Percentiles rank a stretch among this genome's conserved stretches.
Evolutionary conservation across 2,888 invertebrate species (phyloP).

Genomic region (Alsophila aescularia): DNA sequence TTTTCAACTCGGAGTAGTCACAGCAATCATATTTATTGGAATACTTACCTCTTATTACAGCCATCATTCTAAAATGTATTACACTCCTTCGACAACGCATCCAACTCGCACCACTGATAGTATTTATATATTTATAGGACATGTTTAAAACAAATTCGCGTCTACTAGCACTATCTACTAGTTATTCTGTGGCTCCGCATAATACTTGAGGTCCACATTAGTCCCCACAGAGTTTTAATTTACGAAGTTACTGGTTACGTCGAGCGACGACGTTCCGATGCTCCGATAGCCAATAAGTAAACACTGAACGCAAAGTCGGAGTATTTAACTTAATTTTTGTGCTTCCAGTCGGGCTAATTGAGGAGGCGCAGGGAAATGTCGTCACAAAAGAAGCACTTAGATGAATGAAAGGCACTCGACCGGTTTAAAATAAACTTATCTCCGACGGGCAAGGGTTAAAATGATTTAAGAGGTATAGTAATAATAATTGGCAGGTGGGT

Average conservation of each 20-base stretch:
- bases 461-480: constrained; percentile 71
- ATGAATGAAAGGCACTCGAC: constrained; percentile 73
- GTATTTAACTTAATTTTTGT: constrained; percentile 85
- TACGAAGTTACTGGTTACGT: constrained; percentile 69
- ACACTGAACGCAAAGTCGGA: constrained; percentile 71
- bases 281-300: constrained; percentile 73
- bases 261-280: too few relatives aligned
- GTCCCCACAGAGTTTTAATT: constrained; percentile 63
- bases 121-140: too few relatives aligned
- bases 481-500: constrained; percentile 74
- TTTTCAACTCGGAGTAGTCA: too few relatives aligned
- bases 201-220: constrained; percentile 52
- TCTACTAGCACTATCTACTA: too few relatives aligned
- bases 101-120: too few relatives aligned
- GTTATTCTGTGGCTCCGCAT: constrained; percentile 19
- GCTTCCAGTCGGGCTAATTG: constrained; percentile 78
- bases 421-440: constrained; percentile 84
- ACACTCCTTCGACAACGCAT: too few relatives aligned
- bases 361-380: constrained; percentile 74
- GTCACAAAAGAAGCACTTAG: constrained; percentile 84
- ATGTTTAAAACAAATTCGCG: too few relatives aligned
- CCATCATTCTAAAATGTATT: too few relatives aligned
- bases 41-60: too few relatives aligned
- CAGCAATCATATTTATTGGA: too few relatives aligned
- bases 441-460: constrained; percentile 81